A percentile compares a stretch with the other conserved stretches of the same genome.
Evolutionary conservation across 2,113 vertebrate genomes (phyloP).

Genomic region (Malaclemys terrapin): DNA sequence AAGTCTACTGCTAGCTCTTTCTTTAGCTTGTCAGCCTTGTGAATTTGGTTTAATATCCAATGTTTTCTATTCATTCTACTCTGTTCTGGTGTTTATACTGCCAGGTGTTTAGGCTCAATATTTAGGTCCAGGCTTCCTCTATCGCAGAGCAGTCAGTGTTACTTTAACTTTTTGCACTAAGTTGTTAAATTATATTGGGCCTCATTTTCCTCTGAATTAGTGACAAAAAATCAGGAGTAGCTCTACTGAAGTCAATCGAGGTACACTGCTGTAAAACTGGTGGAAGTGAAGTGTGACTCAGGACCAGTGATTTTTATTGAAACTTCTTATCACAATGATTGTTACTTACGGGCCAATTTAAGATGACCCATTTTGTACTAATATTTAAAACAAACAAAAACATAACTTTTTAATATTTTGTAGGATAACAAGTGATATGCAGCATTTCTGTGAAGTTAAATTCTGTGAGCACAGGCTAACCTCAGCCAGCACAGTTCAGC

Average conservation of each 20-base stretch:
- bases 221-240: background rate
- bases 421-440: background rate
- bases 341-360: constrained; percentile 42
- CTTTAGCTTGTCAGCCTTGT: background rate
- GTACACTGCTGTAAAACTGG: background rate
- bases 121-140: background rate
- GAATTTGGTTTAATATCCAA: background rate
- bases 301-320: constrained; percentile 27
- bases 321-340: constrained; percentile 24
- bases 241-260: background rate
- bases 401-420: constrained; percentile 62
- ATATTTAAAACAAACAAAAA: constrained; percentile 43
- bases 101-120: background rate
- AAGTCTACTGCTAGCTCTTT: background rate
- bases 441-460: constrained; percentile 34
- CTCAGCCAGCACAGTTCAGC: constrained; percentile 47
- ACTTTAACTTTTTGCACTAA: background rate
- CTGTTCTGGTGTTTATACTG: background rate
- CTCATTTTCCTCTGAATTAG: background rate
- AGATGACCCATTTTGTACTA: constrained; percentile 47
- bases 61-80: background rate
- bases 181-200: background rate
- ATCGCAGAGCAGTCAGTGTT: background rate
- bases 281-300: background rate
- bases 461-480: constrained; percentile 7